Evolutionary conservation across 2,113 vertebrate genomes (phyloP), one percentile per base, ranked within the genome.

Genomic region (Xiphophorus maculatus): DNA sequence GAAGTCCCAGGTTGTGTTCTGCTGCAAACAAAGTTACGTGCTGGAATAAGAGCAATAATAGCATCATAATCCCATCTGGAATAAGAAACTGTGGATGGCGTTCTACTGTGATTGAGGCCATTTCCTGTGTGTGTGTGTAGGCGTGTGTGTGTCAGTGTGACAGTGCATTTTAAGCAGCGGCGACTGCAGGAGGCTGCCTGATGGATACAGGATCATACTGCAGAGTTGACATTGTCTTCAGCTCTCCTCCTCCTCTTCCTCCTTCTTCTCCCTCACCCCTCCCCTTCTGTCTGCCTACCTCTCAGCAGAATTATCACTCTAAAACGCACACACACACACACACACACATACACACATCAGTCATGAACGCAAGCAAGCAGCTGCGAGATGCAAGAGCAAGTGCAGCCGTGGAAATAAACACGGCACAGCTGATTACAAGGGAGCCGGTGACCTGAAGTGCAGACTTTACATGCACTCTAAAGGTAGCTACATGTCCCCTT

Each of bases 21-120:
- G 87, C 77, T 82, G 82, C 81, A 92, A 93, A 93, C 90, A 85
- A 84, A 87, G 88, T 93, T 91, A 91, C 66, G 77, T 86, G 86
- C 80, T 76, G 86, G 91, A 92, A 92, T 90, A 81, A 37, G 90
- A 76, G 78, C 87, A 92, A 89, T 93, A 93, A 93, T 90, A 92
- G 90, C 91, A 92, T 91, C 87, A 89, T 93, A 93, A 92, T 89
- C 88, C 91, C 78, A 92, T 93, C 90, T 88, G 86, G 89, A 90
- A 92, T 87, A 88, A 91, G 86, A 90, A 90, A 91, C 86, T 86
- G 85, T 87, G 62, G 90, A 87, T 81, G 90, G 87, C 87, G 89
- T 83, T 65, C 84, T 66, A 84, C 85, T 89, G 76, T 90, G 84
- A 93, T 90, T 89, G 90, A 90, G 90, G 78, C 88, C 86, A 91